A percentile compares a stretch with the other conserved stretches of the same genome.
Conservation (phyloP, 1,140 invertebrate genomes). For the Brachionus rotundiformis region DNA sequence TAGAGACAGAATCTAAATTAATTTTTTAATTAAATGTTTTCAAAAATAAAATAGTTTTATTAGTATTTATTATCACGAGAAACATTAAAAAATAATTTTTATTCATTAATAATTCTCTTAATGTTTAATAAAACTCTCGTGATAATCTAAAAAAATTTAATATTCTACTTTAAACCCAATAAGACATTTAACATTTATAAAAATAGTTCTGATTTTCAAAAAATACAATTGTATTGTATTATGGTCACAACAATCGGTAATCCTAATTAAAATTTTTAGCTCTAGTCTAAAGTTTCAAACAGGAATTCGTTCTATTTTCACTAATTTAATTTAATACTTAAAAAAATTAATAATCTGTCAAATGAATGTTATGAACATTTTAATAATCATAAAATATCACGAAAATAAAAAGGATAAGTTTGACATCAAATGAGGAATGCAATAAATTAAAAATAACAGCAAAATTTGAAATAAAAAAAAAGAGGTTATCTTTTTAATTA, state of each 20-base stretch:
- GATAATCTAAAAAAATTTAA: too few relatives aligned
- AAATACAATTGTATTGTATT: too few relatives aligned
- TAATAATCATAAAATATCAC: not conserved
- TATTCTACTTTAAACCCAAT: too few relatives aligned
- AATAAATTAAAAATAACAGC: not conserved
- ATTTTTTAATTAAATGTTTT: conserved; percentile 23
- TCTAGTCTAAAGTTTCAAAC: not conserved
- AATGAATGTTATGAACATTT: not conserved
- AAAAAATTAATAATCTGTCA: conserved; percentile 3
- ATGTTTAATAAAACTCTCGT: not conserved
- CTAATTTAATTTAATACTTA: not conserved
- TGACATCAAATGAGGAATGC: not conserved
- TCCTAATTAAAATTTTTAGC: not conserved
- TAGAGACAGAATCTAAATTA: conserved; percentile 6
- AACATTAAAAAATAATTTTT: not conserved
- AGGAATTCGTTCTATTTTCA: not conserved
- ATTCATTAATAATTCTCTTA: not conserved
- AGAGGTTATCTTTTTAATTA: not conserved
- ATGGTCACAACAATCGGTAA: not conserved
- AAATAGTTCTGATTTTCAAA: too few relatives aligned
- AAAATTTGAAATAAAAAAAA: not conserved
- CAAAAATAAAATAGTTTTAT: not conserved
- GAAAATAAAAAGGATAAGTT: not conserved
- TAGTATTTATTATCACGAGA: conserved; percentile 33
- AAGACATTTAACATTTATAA: too few relatives aligned